Evolutionary conservation across 2,113 vertebrate genomes (phyloP).

Genomic region (Rhegmatorhina hoffmannsi): DNA sequence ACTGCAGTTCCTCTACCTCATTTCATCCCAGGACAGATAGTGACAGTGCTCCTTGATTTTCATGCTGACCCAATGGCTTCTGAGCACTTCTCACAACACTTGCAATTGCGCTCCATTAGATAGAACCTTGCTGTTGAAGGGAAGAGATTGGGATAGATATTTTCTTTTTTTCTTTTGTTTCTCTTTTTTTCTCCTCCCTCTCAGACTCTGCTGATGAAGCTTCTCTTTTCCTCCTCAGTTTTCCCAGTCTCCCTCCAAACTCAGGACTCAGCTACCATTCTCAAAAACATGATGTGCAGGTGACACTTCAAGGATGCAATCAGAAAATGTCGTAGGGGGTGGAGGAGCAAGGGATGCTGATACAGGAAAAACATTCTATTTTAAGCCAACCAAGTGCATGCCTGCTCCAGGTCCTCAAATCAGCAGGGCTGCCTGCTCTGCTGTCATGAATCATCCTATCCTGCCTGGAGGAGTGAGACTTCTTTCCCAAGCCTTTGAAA

Average conservation of each 20-base stretch:
- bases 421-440: neutral
- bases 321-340: neutral
- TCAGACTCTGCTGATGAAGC: neutral
- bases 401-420: neutral
- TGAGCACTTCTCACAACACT: neutral
- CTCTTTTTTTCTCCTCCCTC: neutral
- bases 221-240: neutral
- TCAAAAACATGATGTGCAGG: neutral
- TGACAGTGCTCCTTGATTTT: neutral
- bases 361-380: neutral
- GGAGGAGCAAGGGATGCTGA: slow-evolving; percentile 3
- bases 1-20: neutral
- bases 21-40: neutral
- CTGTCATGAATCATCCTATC: neutral
- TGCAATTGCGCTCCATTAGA: neutral
- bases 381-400: neutral
- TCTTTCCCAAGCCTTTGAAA: neutral
- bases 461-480: neutral
- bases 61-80: neutral
- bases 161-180: neutral
- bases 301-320: slow-evolving; percentile 29
- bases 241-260: neutral
- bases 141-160: neutral
- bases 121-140: neutral
- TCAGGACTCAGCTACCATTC: neutral